phyloP scores from a whole-genome alignment of 2,113 vertebrate genomes.

The Sitta europaea region DNA sequence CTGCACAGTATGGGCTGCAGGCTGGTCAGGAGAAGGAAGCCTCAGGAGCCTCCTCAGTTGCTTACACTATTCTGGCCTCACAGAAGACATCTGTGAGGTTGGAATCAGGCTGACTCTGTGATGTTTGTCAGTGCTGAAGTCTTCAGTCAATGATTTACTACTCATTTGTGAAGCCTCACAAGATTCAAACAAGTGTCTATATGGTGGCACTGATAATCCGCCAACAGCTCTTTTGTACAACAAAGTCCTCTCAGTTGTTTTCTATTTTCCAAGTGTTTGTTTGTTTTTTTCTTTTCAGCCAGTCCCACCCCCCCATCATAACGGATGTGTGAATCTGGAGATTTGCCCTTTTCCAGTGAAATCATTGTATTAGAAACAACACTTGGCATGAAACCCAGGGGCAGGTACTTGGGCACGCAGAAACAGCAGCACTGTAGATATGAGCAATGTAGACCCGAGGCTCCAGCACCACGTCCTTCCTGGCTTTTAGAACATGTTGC shows the following conservation, averaged over 20 bases:
- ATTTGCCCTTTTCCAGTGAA: not conserved
- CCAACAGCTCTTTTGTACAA: not conserved
- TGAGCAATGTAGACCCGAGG: not conserved
- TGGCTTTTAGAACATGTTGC: not conserved
- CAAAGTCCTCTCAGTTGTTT: fast-evolving
- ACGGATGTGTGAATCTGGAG: fast-evolving
- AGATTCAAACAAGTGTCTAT: fast-evolving
- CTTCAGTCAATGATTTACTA: not conserved
- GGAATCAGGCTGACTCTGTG: not conserved
- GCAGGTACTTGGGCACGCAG: not conserved
- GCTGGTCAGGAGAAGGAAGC: not conserved
- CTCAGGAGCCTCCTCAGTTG: not conserved
- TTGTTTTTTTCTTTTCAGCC: not conserved
- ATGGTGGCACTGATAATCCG: no score
- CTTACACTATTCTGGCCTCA: not conserved
- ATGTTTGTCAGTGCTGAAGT: not conserved
- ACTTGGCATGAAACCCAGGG: not conserved
- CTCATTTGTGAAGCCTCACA: not conserved
- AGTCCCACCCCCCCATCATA: not conserved
- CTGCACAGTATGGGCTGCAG: fast-evolving
- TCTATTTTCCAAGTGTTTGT: not conserved
- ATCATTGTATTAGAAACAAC: not conserved
- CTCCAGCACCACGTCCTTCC: not conserved
- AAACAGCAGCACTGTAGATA: not conserved
- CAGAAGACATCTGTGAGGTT: not conserved